Conservation (phyloP, 1,140 invertebrate genomes). For the Papilio polyxenes region DNA sequence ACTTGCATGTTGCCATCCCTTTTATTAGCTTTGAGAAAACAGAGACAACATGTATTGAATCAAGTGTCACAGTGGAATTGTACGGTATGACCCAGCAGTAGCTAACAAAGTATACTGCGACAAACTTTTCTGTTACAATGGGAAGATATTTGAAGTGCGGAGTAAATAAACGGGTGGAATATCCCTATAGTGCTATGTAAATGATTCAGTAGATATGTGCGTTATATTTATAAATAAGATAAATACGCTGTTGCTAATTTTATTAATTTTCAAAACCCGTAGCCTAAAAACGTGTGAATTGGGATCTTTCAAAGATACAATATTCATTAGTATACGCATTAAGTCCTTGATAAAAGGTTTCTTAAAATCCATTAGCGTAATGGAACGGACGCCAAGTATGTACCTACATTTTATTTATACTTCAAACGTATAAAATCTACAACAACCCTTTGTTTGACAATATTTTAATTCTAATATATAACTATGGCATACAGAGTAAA, state of each 20-base stretch:
- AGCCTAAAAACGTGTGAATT: slow-evolving; percentile 18
- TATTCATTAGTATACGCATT: slow-evolving; percentile 26
- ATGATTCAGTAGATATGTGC: not conserved
- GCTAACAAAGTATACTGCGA: not conserved
- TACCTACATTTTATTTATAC: not conserved
- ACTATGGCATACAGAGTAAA: too few relatives aligned
- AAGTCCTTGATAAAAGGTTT: slow-evolving; percentile 25
- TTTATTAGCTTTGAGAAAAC: too few relatives aligned
- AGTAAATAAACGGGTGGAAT: not conserved
- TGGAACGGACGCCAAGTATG: slow-evolving; percentile 8
- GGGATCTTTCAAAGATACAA: slow-evolving; percentile 24
- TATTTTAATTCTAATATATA: not conserved
- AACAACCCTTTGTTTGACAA: not conserved
- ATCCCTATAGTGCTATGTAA: too few relatives aligned
- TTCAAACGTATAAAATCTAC: not conserved
- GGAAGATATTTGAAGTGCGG: not conserved
- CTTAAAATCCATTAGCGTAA: slow-evolving; percentile 31
- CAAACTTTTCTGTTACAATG: not conserved
- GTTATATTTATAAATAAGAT: not conserved
- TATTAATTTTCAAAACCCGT: not conserved
- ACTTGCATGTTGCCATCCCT: too few relatives aligned
- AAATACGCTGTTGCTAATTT: not conserved
- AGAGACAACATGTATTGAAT: too few relatives aligned
- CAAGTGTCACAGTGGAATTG: too few relatives aligned
- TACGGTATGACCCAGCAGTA: not conserved